A percentile compares a stretch with the other conserved stretches of the same genome.
Evolutionary conservation across 2,888 invertebrate genomes (phyloP).

Genomic region (Odontocerum albicorne): DNA sequence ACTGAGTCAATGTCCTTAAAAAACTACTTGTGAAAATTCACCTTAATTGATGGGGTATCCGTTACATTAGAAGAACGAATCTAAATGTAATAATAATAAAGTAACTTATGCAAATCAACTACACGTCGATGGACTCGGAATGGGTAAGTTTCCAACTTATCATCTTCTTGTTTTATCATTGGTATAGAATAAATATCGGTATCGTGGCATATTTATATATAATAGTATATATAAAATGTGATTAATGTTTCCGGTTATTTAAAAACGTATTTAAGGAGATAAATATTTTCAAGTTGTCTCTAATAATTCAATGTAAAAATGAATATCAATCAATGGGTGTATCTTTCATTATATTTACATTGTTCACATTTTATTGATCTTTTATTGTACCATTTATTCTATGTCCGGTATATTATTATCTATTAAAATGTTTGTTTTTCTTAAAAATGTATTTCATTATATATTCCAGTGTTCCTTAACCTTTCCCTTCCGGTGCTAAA

Average conservation of each 20-base stretch:
- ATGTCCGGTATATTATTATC: slow-evolving; percentile 35
- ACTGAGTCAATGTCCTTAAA: too few relatives aligned
- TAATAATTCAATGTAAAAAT: slow-evolving; percentile 12
- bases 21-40: too few relatives aligned
- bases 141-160: slow-evolving; percentile 1
- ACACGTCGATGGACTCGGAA: not conserved
- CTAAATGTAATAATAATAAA: too few relatives aligned
- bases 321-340: slow-evolving; percentile 20
- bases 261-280: slow-evolving; percentile 16
- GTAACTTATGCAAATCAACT: too few relatives aligned
- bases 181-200: slow-evolving; percentile 24
- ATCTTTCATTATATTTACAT: slow-evolving; percentile 11
- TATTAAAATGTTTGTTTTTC: slow-evolving; percentile 37
- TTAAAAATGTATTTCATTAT: slow-evolving; percentile 11
- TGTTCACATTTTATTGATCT: slow-evolving; percentile 26
- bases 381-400: slow-evolving; percentile 29
- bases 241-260: slow-evolving; percentile 36
- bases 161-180: slow-evolving; percentile 10
- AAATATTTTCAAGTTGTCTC: slow-evolving; percentile 19
- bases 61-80: too few relatives aligned
- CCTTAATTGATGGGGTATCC: too few relatives aligned
- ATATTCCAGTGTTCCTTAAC: too few relatives aligned
- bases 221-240: slow-evolving; percentile 27
- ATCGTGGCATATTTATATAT: slow-evolving; percentile 26
- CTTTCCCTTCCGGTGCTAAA: too few relatives aligned